Percentiles rank a stretch among this genome's conserved stretches.
Evolutionary conservation across 2,113 vertebrate genomes (phyloP).

Genomic region (Cryptomyrus ogoouensis): DNA sequence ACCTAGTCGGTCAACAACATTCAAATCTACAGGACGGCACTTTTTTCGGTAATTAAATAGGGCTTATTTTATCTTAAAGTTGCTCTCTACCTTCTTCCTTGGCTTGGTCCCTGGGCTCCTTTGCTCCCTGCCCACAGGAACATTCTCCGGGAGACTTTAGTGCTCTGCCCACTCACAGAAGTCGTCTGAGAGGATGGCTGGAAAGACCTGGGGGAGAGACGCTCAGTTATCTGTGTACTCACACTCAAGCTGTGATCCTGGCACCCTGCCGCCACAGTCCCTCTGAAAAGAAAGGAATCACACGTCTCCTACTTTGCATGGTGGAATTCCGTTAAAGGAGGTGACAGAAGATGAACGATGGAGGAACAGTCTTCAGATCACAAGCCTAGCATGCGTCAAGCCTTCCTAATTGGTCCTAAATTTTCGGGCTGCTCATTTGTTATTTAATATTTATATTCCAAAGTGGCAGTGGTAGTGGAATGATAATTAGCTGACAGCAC

Average conservation of each 20-base stretch:
- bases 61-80: neutral
- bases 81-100: conserved; percentile 73
- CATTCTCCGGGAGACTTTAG: conserved; percentile 70
- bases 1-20: neutral
- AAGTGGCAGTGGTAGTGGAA: conserved; percentile 36
- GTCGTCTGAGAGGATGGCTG: conserved; percentile 53
- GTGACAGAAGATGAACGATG: neutral
- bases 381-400: neutral
- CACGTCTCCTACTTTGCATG: neutral
- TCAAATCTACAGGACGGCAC: neutral
- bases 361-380: conserved; percentile 14
- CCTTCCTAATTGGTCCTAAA: conserved; percentile 26
- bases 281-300: neutral
- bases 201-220: conserved; percentile 64
- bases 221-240: conserved; percentile 31
- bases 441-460: conserved; percentile 40
- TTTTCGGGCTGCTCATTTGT: conserved; percentile 35
- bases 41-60: neutral
- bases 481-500: conserved; percentile 35
- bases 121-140: conserved; percentile 83
- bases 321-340: neutral
- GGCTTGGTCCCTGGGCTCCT: conserved; percentile 69
- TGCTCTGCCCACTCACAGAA: conserved; percentile 50
- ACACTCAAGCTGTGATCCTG: neutral
- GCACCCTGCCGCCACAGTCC: neutral